phyloP scores from a whole-genome alignment of 2,888 invertebrate species.

The Dorcus hopei region DNA sequence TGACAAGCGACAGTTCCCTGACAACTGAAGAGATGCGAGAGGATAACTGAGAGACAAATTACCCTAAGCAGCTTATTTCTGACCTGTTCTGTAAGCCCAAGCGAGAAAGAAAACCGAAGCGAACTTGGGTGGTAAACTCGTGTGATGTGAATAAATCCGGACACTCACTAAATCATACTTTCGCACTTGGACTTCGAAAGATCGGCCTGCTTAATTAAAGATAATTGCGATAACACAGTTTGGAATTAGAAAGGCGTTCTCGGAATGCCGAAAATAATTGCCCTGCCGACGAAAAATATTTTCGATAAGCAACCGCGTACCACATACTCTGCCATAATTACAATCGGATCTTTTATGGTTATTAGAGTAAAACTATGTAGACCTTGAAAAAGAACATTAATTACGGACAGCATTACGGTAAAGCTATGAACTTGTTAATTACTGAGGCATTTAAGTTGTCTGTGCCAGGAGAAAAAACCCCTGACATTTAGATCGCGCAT shows the following conservation, averaged over 20 bases:
- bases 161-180: too few relatives aligned
- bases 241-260: too few relatives aligned
- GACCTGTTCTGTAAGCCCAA: not conserved
- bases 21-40: constrained; percentile 37
- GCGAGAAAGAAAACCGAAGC: not conserved
- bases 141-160: too few relatives aligned
- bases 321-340: too few relatives aligned
- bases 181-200: too few relatives aligned
- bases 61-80: constrained; percentile 35
- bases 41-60: constrained; percentile 37
- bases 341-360: not conserved
- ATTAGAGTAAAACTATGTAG: not conserved
- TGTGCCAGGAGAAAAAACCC: not conserved
- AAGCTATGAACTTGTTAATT: constrained; percentile 2
- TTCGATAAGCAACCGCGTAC: too few relatives aligned
- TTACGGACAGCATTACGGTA: not conserved
- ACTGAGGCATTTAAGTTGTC: not conserved
- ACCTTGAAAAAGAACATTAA: constrained; percentile 2
- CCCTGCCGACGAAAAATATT: too few relatives aligned
- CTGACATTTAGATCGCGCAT: constrained; percentile 1
- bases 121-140: constrained; percentile 1
- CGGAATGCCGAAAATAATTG: too few relatives aligned
- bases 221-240: too few relatives aligned
- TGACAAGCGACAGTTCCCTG: constrained; percentile 32
- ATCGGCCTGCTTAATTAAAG: too few relatives aligned